These are phyloP conservation scores for Gallirallus australis DNA, from an alignment of 2,797 vertebrate genomes.

Conservation along the genomic window DNA sequence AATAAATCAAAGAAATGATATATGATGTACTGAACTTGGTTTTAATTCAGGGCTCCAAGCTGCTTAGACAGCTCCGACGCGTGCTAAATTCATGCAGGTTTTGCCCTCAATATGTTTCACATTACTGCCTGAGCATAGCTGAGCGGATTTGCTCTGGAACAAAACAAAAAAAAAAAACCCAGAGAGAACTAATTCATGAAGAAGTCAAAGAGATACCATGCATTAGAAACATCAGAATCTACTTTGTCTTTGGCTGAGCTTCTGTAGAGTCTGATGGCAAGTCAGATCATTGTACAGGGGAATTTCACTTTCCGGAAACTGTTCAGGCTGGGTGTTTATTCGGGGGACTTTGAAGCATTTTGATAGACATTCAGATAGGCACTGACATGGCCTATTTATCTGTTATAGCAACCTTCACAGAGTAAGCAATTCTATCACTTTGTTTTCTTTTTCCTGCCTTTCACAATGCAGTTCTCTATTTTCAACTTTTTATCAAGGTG, in stretches of 20 bases:
- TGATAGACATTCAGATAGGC: neutral
- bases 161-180: neutral
- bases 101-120: slow-evolving; percentile 16
- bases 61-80: neutral
- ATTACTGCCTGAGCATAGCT: neutral
- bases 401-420: neutral
- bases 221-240: slow-evolving; percentile 1
- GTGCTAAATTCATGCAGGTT: neutral
- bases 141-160: neutral
- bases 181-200: neutral
- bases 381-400: neutral
- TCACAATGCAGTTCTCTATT: neutral
- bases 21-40: neutral
- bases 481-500: neutral
- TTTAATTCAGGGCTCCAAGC: neutral
- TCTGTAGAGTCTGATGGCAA: slow-evolving; percentile 20
- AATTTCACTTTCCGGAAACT: slow-evolving; percentile 34
- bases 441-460: neutral
- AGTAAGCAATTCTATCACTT: neutral
- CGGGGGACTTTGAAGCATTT: neutral
- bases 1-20: neutral
- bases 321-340: slow-evolving; percentile 5
- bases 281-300: neutral
- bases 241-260: neutral
- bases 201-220: neutral